phyloP scores from a whole-genome alignment of 2,113 vertebrate genomes.

The Megaleporinus macrocephalus region DNA sequence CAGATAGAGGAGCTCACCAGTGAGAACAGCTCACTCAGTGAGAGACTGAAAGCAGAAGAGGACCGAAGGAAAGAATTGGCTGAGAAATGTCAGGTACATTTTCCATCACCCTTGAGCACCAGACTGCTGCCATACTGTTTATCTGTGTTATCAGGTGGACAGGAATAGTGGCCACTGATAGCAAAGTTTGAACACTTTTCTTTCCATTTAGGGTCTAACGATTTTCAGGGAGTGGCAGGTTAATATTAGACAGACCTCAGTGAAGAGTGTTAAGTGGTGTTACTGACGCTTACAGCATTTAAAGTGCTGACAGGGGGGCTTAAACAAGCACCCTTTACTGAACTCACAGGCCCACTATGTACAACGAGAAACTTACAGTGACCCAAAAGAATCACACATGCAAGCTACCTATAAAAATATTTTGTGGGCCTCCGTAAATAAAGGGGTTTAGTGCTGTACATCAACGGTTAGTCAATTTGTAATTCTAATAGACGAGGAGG shows the following conservation, averaged over 20 bases:
- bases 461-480: no score
- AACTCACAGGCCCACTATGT: constrained; percentile 33
- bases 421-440: not conserved
- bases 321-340: constrained; percentile 42
- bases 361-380: constrained; percentile 9
- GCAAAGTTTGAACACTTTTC: not conserved
- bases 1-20: constrained; percentile 80
- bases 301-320: constrained; percentile 42
- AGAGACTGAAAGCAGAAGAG: constrained; percentile 84
- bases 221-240: constrained; percentile 48
- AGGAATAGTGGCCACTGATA: constrained; percentile 23
- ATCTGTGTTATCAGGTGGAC: constrained; percentile 32
- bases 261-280: constrained; percentile 53
- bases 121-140: not conserved
- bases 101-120: not conserved
- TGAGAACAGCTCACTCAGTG: constrained; percentile 83
- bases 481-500: not conserved
- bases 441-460: not conserved
- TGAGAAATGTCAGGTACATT: constrained; percentile 84
- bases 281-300: constrained; percentile 28
- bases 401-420: not conserved
- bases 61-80: constrained; percentile 83
- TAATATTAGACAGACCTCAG: constrained; percentile 38
- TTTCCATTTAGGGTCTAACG: not conserved
- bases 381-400: not conserved